These are phyloP conservation scores for Venustaconcha ellipsiformis DNA, from an alignment of 1,140 invertebrate genomes.

Conservation along the genomic window DNA sequence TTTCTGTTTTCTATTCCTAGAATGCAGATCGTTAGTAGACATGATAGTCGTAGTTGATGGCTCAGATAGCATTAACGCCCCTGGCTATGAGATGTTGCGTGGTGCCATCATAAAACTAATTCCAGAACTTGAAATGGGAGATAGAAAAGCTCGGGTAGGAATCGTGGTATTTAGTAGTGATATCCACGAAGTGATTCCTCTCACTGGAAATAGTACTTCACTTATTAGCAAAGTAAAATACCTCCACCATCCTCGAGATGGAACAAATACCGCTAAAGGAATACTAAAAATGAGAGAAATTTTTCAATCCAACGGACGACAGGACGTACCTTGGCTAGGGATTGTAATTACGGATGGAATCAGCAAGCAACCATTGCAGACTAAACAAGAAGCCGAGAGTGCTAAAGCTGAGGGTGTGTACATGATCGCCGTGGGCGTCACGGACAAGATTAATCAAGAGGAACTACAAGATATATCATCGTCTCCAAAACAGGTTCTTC, in stretches of 20 bases:
- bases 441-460: no score
- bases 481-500: no score
- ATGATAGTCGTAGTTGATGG: constrained; percentile 24
- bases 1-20: neutral
- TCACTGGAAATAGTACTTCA: constrained; percentile 10
- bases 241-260: neutral
- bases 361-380: no score
- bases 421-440: no score
- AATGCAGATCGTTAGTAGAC: constrained; percentile 27
- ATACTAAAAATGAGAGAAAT: no score
- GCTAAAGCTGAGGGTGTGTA: no score
- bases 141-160: constrained; percentile 21
- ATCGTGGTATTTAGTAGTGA: constrained; percentile 26
- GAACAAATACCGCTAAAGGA: no score
- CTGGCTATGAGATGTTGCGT: constrained; percentile 4
- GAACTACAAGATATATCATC: no score
- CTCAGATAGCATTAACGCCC: constrained; percentile 18
- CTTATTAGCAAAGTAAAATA: neutral
- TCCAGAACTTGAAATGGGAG: constrained; percentile 10
- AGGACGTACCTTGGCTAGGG: no score
- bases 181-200: neutral
- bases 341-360: no score
- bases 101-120: constrained; percentile 2
- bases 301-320: no score
- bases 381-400: no score